Conservation (phyloP, 2,113 vertebrate genomes). For the Sialia sialis region DNA sequence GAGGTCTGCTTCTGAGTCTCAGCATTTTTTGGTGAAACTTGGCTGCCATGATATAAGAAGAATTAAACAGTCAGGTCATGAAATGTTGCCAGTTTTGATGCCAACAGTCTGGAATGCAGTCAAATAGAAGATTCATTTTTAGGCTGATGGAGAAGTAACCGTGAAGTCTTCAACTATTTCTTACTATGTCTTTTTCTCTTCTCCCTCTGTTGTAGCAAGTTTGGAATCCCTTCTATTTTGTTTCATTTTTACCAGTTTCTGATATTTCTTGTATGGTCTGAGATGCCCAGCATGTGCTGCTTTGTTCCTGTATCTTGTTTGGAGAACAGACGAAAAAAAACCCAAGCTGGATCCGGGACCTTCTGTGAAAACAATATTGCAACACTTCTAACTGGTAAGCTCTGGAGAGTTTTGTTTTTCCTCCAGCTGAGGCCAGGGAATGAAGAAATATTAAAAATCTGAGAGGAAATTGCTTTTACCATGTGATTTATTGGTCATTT, state of each 20-base stretch:
- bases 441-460: slow-evolving; percentile 47
- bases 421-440: neutral
- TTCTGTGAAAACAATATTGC: neutral
- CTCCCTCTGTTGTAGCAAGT: neutral
- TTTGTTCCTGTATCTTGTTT: neutral
- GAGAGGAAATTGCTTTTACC: slow-evolving; percentile 18
- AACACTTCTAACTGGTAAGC: neutral
- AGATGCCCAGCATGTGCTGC: neutral
- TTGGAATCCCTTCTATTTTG: neutral
- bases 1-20: neutral
- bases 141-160: neutral
- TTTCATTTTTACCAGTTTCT: neutral
- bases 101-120: neutral
- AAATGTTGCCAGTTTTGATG: neutral
- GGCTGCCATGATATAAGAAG: neutral
- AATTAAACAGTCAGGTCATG: neutral
- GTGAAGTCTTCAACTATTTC: neutral
- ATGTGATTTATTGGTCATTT: neutral
- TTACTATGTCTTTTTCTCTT: neutral
- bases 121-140: neutral
- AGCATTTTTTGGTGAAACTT: neutral
- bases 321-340: neutral
- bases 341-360: neutral
- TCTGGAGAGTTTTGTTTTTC: neutral
- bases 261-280: neutral